Base-by-base conservation (phyloP, 2,113 vertebrate species). In the Sturnira hondurensis region DNA sequence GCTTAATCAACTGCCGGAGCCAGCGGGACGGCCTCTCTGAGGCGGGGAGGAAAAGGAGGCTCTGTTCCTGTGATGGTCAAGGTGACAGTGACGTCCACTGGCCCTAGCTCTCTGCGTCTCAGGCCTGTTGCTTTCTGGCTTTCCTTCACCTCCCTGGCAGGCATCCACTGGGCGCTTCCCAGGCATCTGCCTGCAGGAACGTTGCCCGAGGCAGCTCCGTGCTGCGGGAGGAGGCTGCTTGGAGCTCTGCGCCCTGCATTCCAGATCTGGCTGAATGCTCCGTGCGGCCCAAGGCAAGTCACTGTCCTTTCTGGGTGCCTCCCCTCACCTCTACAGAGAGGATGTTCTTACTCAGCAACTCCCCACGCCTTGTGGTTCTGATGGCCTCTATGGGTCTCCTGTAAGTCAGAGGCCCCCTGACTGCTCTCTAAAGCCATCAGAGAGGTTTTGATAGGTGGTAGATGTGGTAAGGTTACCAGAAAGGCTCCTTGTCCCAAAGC, bases 71-170 rank as follows among this genome's bases (percentile, higher is more conserved):
- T 24, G 15, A 65, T 7, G 36, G 50, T 65, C 19, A 38, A 77
- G 58, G 71, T 52, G 56, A 86, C 22, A 19, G 20, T 28, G 31
- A 70, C 41, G 71, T 58, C 10, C 7, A 15, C 67, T 12, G 67
- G n/a, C 22, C 47, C 13, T 56, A 14, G 52, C 26, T 13, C 8
- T 54, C 20, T 78, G 14, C 17, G 3, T 26, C 41, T 78, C 54
- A 86, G 41, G 58, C 19, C 70, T 38, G 11, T 52, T 0, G 7
- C 36, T 63, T 67, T 80, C 20, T 2, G 0, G 5, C 71, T 91
- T 45, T 74, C 54, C 45, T 91, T 86, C 38, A 14, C 7, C 38
- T 13, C 38, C 63, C 74, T 88, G 76, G 16, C 28, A 95, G 81
- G 22, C 19, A 19, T 24, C n/a, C 67, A n/a, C 11, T 4, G 1